Evolutionary conservation across 2,888 invertebrate genomes (phyloP).

Genomic region (Arrhopalites spinosus): DNA sequence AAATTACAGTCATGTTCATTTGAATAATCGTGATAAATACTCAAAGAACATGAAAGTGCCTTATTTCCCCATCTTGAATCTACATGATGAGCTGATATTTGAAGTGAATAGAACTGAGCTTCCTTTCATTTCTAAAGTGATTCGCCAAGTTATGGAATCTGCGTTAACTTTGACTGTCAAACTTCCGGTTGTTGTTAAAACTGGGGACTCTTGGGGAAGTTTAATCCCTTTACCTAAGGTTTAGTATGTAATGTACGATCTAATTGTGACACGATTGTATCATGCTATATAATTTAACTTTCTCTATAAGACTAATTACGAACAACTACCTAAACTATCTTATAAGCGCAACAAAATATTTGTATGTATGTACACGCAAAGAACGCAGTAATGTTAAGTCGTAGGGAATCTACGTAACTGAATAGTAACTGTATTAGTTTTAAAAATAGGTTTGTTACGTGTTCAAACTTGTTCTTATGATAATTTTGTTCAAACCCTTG

Average conservation of each 20-base stretch:
- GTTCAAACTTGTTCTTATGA: too few relatives aligned
- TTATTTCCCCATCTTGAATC: constrained; percentile 79
- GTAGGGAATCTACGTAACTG: too few relatives aligned
- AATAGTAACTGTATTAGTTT: too few relatives aligned
- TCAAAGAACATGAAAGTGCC: constrained; percentile 41
- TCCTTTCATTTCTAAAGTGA: constrained; percentile 65
- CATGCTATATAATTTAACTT: too few relatives aligned
- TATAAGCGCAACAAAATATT: too few relatives aligned
- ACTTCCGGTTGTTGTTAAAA: constrained; percentile 85
- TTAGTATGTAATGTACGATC: background rate
- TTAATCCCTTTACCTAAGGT: constrained; percentile 39
- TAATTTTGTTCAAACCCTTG: too few relatives aligned
- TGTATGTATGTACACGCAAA: too few relatives aligned
- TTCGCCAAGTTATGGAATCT: constrained; percentile 81
- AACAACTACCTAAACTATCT: too few relatives aligned
- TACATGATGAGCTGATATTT: constrained; percentile 96
- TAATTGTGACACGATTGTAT: too few relatives aligned
- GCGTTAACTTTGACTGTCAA: constrained; percentile 74
- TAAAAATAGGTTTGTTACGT: too few relatives aligned
- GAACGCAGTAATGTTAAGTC: too few relatives aligned
- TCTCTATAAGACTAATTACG: too few relatives aligned
- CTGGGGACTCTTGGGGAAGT: constrained; percentile 81
- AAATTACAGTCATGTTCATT: background rate
- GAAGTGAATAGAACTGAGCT: constrained; percentile 69
- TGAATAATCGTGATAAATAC: background rate